Conservation (phyloP, 2,113 vertebrate species). For the Urocynchramus pylzowi region DNA sequence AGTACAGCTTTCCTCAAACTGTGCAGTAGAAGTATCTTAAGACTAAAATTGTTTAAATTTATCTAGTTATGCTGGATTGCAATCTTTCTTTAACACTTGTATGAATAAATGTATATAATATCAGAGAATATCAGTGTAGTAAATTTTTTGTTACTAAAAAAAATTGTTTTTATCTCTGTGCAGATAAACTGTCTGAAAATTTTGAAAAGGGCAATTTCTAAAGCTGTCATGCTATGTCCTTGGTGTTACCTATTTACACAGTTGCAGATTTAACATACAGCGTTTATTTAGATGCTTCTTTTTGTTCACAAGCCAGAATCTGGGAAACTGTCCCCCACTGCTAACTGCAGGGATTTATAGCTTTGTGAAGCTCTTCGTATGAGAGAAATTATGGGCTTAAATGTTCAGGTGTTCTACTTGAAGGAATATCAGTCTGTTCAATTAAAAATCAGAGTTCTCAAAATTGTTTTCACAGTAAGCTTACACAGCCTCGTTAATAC, state of each 20-base stretch:
- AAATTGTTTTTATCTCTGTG: background rate
- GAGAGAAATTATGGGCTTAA: background rate
- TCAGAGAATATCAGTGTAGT: background rate
- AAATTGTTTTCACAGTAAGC: background rate
- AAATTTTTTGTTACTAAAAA: background rate
- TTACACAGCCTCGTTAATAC: accelerated
- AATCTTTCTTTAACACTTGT: background rate
- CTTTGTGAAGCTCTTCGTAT: background rate
- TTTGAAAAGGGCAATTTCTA: background rate
- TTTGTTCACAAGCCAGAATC: background rate
- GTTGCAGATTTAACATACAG: background rate
- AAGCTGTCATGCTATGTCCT: background rate
- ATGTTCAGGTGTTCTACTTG: background rate
- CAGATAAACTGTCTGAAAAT: background rate
- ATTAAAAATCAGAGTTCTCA: background rate
- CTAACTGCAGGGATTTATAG: background rate
- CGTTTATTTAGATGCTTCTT: background rate
- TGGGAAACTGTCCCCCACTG: background rate
- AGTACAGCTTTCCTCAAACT: background rate
- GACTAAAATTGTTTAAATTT: background rate
- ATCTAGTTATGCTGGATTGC: background rate
- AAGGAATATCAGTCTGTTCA: background rate
- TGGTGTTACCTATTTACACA: background rate
- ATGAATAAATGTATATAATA: background rate
- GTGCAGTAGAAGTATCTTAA: background rate